Evolutionary conservation across 2,797 vertebrate genomes (phyloP), one percentile per base, ranked within the genome.

Genomic region (Macropus fuliginosus): DNA sequence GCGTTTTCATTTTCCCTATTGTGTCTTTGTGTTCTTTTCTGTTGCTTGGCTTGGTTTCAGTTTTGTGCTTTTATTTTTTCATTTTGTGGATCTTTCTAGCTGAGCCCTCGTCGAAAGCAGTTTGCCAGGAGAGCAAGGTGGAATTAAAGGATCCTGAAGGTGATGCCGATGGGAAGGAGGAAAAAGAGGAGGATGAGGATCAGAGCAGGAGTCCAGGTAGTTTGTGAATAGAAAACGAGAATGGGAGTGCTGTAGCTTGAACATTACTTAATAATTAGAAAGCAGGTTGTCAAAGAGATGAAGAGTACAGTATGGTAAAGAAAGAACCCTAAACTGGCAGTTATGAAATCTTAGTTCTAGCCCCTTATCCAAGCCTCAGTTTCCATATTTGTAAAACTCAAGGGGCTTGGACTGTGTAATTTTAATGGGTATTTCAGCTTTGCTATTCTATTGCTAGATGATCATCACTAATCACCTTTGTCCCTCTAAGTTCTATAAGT

Each of bases 161-260:
- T 97, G 98, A 98, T 98, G 98, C 98, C 94, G 98, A 97, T 98
- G 98, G 98, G 96, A 99, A 99, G 98, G 99, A 98, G 99, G 99
- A 99, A 98, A 98, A 98, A 93, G 98, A 92, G 0, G 81, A 89
- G 94, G 97, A 99, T 98, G 98, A 97, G 98, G 98, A 98, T 97
- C 99, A 99, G 98, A 99, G 98, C 97, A 99, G 98, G 98, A 99
- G 97, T 98, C 98, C 98, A 98, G 98, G 99, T 99, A 99, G 98
- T 0, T 50, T 94, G 94, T 97, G 96, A 91, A 5, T 90, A 28
- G 56, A 0, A 0, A 91, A 98, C 98, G 98, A 97, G 97, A 97
- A 55, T 97, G n/a, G 28, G 46, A 54, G 59, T 59, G 2, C 92
- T 95, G 92, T 31, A 93, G 50, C 59, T 21, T 91, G 81, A 46